These are phyloP conservation scores for Eristalinus sepulchralis DNA, from an alignment of 2,888 invertebrate genomes.

Conservation along the genomic window DNA sequence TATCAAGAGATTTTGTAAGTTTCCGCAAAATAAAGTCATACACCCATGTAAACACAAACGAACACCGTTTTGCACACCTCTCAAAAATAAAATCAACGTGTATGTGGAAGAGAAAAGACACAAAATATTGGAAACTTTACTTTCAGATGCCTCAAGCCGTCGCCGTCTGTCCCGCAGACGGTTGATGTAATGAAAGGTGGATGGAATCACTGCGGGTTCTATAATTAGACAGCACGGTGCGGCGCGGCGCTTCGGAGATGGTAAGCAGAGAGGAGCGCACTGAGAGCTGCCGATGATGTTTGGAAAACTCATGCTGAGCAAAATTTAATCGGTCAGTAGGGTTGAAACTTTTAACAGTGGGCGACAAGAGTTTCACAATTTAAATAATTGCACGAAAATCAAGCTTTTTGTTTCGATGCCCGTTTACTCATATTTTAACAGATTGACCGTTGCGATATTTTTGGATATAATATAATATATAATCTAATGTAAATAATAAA, in stretches of 20 bases:
- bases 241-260: conserved; percentile 46
- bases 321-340: conserved; percentile 59
- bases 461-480: too few species aligned
- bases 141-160: neutral
- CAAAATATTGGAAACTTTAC: conserved; percentile 14
- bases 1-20: conserved; percentile 48
- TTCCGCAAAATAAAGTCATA: conserved; percentile 12
- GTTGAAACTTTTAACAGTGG: conserved; percentile 46
- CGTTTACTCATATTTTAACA: too few species aligned
- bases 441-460: too few species aligned
- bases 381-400: too few species aligned
- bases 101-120: conserved; percentile 20
- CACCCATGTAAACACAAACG: conserved; percentile 22
- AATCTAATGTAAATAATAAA: too few species aligned
- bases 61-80: conserved; percentile 11
- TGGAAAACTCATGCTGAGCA: conserved; percentile 66
- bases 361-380: neutral
- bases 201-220: conserved; percentile 46
- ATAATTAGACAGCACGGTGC: conserved; percentile 40
- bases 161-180: neutral
- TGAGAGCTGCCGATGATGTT: conserved; percentile 23
- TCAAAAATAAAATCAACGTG: conserved; percentile 46
- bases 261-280: conserved; percentile 14
- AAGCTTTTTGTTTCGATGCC: too few species aligned
- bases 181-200: conserved; percentile 48